A percentile compares a stretch with the other conserved stretches of the same genome.
phyloP scores from a whole-genome alignment of 2,113 vertebrate species.

The Vombatus ursinus region DNA sequence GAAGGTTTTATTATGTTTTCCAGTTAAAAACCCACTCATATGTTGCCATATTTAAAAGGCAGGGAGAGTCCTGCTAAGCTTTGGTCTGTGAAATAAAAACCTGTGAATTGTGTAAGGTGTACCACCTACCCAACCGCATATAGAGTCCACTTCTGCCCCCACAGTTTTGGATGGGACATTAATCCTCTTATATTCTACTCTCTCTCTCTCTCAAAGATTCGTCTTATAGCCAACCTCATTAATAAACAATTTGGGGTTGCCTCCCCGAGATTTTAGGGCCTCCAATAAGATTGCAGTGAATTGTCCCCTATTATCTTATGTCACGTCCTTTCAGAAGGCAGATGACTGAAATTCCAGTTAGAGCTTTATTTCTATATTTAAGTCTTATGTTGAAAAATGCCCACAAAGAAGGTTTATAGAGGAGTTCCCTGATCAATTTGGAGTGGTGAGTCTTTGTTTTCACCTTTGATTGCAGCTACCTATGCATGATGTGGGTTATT shows the following conservation, averaged over 20 bases:
- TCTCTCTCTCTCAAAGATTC: neutral
- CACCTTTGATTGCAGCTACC: too few relatives aligned
- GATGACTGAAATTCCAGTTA: neutral
- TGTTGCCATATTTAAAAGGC: neutral
- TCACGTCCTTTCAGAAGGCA: neutral
- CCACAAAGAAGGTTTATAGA: neutral
- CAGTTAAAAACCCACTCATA: neutral
- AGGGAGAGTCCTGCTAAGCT: neutral
- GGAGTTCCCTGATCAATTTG: neutral
- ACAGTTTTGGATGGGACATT: neutral
- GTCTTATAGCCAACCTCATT: neutral
- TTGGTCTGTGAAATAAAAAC: neutral
- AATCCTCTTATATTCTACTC: neutral
- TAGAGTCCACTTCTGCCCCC: neutral
- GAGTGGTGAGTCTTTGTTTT: neutral
- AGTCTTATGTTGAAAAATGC: neutral
- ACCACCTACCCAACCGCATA: neutral
- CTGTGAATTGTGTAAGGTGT: neutral
- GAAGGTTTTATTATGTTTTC: slow-evolving; percentile 31
- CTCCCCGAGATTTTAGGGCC: neutral
- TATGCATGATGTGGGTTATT: neutral
- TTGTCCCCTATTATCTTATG: neutral
- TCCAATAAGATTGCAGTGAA: neutral
- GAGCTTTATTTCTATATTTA: neutral
- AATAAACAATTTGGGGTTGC: neutral